Evolutionary conservation across 1,140 invertebrate genomes (phyloP).

Genomic region (Drosophila sproati): DNA sequence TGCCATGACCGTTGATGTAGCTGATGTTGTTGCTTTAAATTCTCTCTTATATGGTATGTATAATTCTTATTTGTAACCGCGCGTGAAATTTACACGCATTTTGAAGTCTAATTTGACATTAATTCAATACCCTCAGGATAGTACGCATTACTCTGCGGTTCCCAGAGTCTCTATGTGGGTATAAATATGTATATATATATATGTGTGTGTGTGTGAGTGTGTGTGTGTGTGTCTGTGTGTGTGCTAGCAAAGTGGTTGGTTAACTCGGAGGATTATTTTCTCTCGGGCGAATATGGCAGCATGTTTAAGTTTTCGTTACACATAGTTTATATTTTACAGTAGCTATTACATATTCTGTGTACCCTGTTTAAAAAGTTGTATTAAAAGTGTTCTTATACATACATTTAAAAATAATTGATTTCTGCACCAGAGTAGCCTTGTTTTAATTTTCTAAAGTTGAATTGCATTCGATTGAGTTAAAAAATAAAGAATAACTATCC

Average conservation of each 20-base stretch:
- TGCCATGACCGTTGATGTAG: slow-evolving; percentile 21
- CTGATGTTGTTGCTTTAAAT: slow-evolving; percentile 31
- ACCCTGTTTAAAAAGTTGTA: no score
- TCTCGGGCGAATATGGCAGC: slow-evolving; percentile 20
- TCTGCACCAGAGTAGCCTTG: no score
- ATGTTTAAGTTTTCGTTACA: slow-evolving; percentile 30
- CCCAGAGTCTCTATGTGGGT: neutral
- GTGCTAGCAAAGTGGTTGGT: slow-evolving; percentile 10
- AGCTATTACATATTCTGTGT: no score
- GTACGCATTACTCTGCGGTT: slow-evolving; percentile 34
- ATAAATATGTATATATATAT: neutral
- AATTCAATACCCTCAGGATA: slow-evolving; percentile 71
- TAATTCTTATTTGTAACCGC: slow-evolving; percentile 68
- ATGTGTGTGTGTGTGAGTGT: slow-evolving; percentile 7
- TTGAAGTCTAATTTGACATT: slow-evolving; percentile 80
- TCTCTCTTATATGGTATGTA: slow-evolving; percentile 38
- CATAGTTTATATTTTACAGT: neutral
- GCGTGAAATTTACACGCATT: slow-evolving; percentile 78
- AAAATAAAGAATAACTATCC: no score
- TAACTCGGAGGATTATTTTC: slow-evolving; percentile 17
- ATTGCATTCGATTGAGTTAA: no score
- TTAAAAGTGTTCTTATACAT: no score
- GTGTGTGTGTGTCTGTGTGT: neutral
- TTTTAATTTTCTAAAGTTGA: no score
- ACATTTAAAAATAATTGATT: no score